Evolutionary conservation across 2,888 invertebrate species (phyloP), one percentile per base, ranked within the genome.

Genomic region (Nymphalis urticae): DNA sequence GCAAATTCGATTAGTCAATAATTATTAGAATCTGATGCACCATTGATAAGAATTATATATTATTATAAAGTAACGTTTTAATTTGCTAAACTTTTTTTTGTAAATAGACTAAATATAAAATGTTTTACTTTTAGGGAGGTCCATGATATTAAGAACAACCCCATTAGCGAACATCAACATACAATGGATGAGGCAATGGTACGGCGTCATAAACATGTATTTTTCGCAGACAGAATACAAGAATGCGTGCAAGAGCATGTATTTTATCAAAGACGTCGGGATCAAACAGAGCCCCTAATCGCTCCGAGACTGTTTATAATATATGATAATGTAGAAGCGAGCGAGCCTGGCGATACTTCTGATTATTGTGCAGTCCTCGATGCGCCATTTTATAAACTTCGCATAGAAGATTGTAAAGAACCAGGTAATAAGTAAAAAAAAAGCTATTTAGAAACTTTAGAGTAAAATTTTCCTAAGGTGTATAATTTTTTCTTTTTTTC

Each of bases 291-390:
- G 79, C 93, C 95, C 0, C 81, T 97, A 21, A 93, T 94, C 51
- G 90, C 94, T 0, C 94, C 95, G 53, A 91, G 95, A 54, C 93
- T 96, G 62, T 96, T 94, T 77, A 93, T 96, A 42, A 93, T 96
- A 10, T 95, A 96, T 76, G 95, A 96, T 76, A 96, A 95, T 70
- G 94, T 97, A 48, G 95, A 96, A 77, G 94, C 96, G 13, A 93
- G 94, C 51, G 94, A 95, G 64, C 93, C 95, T 0, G 93, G 94
- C 53, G 95, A 95, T 74, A 93, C 93, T 0, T 89, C 93, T 10
- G 93, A 94, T 73, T 94, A 94, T 74, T 94, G 94, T 75, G 93
- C 91, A 9, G 90, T 94, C 63, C 90, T 93, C 17, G 94, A 95
- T 75, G 93, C 93, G 27, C 93, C 95, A 0, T 94, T 94, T 63